These are phyloP conservation scores for Meteorus sp. DNA, from an alignment of 1,140 invertebrate species.

Conservation along the genomic window DNA sequence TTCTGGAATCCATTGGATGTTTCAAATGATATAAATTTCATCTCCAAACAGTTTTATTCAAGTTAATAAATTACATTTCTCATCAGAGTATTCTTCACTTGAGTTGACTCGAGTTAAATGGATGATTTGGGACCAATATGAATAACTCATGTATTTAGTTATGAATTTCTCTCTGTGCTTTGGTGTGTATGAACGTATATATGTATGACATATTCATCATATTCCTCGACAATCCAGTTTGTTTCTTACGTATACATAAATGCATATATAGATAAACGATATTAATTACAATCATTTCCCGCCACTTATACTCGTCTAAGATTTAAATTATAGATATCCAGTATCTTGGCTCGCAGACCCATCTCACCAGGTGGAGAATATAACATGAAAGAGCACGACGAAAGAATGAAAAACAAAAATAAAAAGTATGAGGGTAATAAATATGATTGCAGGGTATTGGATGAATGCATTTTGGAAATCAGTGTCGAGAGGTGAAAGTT, in stretches of 20 bases:
- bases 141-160: no score
- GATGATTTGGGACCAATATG: no score
- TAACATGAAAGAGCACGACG: neutral
- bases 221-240: no score
- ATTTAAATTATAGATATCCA: conserved; percentile 49
- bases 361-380: conserved; percentile 3
- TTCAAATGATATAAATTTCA: no score
- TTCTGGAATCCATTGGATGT: no score
- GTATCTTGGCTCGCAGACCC: conserved; percentile 10
- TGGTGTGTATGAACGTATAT: no score
- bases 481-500: conserved; percentile 12
- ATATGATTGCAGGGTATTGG: conserved; percentile 17
- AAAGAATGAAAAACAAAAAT: conserved; percentile 5
- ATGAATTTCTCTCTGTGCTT: no score
- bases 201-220: no score
- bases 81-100: neutral
- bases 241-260: no score
- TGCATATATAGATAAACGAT: conserved; percentile 33
- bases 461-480: conserved; percentile 13
- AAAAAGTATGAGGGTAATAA: neutral
- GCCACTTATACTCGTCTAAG: conserved; percentile 41
- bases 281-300: conserved; percentile 47
- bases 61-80: neutral
- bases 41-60: neutral
- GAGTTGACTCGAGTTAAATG: no score